Evolutionary conservation across 2,113 vertebrate genomes (phyloP).

Genomic region (Puntigrus tetrazona): DNA sequence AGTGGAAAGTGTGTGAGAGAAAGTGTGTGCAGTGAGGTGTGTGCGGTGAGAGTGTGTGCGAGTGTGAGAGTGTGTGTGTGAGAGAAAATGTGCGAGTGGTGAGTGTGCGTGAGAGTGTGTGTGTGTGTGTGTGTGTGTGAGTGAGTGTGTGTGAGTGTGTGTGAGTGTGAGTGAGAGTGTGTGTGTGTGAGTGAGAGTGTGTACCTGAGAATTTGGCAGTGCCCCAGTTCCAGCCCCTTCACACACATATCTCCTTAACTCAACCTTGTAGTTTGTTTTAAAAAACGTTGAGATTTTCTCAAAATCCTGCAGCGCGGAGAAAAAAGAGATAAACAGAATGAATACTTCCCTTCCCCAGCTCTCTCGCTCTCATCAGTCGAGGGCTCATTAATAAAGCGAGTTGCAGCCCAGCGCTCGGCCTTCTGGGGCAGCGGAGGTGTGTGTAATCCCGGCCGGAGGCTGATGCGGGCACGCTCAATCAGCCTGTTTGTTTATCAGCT

Average conservation of each 20-base stretch:
- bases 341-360: slow-evolving; percentile 46
- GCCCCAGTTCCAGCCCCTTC: slow-evolving; percentile 99
- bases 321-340: slow-evolving; percentile 31
- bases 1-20: too few species aligned
- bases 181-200: slow-evolving; percentile 9
- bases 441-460: slow-evolving; percentile 73
- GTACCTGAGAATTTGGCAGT: slow-evolving; percentile 93
- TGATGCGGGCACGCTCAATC: slow-evolving; percentile 72
- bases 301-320: slow-evolving; percentile 78
- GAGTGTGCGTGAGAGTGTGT: too few species aligned
- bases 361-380: not conserved
- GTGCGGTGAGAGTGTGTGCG: too few species aligned
- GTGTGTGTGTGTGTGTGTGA: too few species aligned
- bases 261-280: slow-evolving; percentile 90
- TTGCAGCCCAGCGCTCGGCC: slow-evolving; percentile 53
- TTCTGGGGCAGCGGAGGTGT: slow-evolving; percentile 70
- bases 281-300: slow-evolving; percentile 96
- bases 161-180: too few species aligned
- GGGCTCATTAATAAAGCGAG: slow-evolving; percentile 52
- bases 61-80: too few species aligned
- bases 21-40: too few species aligned
- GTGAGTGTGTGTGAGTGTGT: too few species aligned
- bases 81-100: too few species aligned
- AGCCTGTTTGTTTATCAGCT: slow-evolving; percentile 81
- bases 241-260: slow-evolving; percentile 95